A percentile compares a stretch with the other conserved stretches of the same genome.
These are phyloP conservation scores for Cotesia glomerata DNA, from an alignment of 1,140 invertebrate species.

Conservation along the genomic window DNA sequence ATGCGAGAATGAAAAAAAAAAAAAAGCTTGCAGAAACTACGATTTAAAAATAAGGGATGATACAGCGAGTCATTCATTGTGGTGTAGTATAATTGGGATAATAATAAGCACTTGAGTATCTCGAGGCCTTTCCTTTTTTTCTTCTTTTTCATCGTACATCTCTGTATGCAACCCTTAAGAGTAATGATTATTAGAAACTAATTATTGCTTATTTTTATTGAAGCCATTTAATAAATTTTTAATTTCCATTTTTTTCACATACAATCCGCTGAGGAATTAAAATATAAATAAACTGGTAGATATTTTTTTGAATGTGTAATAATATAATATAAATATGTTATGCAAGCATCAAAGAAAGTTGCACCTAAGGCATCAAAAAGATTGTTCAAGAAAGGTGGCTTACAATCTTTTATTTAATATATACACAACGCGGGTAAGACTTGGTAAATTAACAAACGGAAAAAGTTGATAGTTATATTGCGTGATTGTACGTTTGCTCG, in stretches of 20 bases:
- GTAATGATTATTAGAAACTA: slow-evolving; percentile 59
- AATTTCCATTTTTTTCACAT: neutral
- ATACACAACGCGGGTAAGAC: neutral
- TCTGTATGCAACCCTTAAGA: slow-evolving; percentile 19
- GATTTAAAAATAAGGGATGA: slow-evolving; percentile 39
- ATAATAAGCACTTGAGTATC: slow-evolving; percentile 43
- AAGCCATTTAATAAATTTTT: neutral
- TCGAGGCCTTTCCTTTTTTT: neutral
- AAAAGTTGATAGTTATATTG: neutral
- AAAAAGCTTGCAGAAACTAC: slow-evolving; percentile 29
- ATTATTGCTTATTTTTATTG: slow-evolving; percentile 47
- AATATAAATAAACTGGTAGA: no score
- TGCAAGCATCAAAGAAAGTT: slow-evolving; percentile 36
- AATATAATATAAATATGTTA: neutral
- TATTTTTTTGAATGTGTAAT: no score
- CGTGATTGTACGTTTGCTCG: slow-evolving; percentile 51
- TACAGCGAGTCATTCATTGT: slow-evolving; percentile 54
- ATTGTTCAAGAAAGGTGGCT: neutral
- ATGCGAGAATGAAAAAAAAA: slow-evolving; percentile 16
- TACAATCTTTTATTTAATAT: neutral
- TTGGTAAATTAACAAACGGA: slow-evolving; percentile 28
- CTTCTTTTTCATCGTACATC: neutral
- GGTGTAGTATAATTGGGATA: slow-evolving; percentile 63
- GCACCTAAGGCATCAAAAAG: neutral
- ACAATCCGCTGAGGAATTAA: no score